phyloP scores from a whole-genome alignment of 2,797 vertebrate species.

The Galagoides demidoff region DNA sequence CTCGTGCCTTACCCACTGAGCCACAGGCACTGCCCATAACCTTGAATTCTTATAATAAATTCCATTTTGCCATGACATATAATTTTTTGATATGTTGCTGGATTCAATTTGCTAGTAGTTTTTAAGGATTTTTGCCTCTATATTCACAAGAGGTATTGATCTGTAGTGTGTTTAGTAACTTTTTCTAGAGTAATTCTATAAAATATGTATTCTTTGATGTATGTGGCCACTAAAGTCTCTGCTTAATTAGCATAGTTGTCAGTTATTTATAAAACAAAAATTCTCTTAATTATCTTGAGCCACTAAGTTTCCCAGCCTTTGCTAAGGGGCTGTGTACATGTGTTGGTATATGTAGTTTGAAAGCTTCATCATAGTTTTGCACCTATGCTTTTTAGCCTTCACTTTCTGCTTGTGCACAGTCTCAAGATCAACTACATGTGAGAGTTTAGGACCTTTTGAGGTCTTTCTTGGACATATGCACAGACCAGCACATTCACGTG shows the following conservation, averaged over 20 bases:
- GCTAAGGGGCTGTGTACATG: neutral
- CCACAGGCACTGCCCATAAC: neutral
- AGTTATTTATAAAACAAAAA: neutral
- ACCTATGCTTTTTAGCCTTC: conserved; percentile 17
- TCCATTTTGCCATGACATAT: neutral
- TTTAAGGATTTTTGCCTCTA: conserved; percentile 21
- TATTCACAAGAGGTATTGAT: neutral
- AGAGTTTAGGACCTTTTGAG: neutral
- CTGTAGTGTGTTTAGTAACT: neutral
- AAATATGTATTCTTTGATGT: conserved; percentile 12
- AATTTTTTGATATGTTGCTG: neutral
- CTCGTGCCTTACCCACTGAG: too few relatives aligned
- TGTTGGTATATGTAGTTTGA: neutral
- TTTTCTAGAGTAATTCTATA: neutral
- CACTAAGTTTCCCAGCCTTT: neutral
- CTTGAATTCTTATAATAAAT: conserved; percentile 6
- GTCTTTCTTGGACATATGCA: neutral
- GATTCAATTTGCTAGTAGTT: neutral
- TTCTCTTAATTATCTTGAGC: neutral
- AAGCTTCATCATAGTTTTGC: neutral
- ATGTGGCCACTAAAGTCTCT: neutral
- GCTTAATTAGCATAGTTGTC: neutral
- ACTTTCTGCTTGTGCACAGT: conserved; percentile 17
- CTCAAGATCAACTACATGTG: neutral
- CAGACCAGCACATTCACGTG: neutral